Base-by-base conservation (phyloP, 1,140 invertebrate species). In the Nephotettix cincticeps region DNA sequence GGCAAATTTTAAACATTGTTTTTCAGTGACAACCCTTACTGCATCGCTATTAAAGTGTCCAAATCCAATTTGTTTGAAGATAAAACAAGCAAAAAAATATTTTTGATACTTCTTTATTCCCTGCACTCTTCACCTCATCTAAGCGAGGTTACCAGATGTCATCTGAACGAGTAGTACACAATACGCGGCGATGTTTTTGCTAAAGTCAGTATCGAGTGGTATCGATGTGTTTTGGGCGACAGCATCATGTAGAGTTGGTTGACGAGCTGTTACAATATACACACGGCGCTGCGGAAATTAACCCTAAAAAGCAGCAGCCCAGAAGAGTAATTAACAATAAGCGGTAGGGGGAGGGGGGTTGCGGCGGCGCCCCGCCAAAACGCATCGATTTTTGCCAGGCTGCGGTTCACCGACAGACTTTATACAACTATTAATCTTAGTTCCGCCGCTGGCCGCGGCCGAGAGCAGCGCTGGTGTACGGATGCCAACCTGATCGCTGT, bases 191-290 rank as follows among this genome's bases (percentile, higher is more conserved):
- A 51, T 51, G n/a, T 51, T 51, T 51, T n/a, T n/a, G 6, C 17
- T 6, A 19, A 51, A 3, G 19, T 3, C 21, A 61, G 56, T 61
- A n/a, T 2, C 23, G 21, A 6, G 56, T 25, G 56, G 56, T 21
- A 61, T 61, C 56, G 56, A 61, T 61, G 56, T 61, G 28, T 61
- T 61, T 61, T 61, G 56, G 23, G 23, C 23, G 56, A n/a, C 25
- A 61, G 56, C 9, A 9, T 61, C 11, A 25, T 61, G 56, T 61
- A 29, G 11, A 54, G 56, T 25, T 4, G 56, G 56, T 61, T 61
- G 56, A 61, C 56, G 56, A 61, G 56, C 56, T 61, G 56, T 61
- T 61, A 61, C 56, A 61, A 61, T 61, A 61, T 61, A 61, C 56
- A 61, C 56, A 61, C 56, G 56, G 25, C 56, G 56, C 47, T 51